Percentiles rank a stretch among this genome's conserved stretches.
Evolutionary conservation across 2,113 vertebrate species (phyloP).

Genomic region (Cyphomyrus discorhynchus): DNA sequence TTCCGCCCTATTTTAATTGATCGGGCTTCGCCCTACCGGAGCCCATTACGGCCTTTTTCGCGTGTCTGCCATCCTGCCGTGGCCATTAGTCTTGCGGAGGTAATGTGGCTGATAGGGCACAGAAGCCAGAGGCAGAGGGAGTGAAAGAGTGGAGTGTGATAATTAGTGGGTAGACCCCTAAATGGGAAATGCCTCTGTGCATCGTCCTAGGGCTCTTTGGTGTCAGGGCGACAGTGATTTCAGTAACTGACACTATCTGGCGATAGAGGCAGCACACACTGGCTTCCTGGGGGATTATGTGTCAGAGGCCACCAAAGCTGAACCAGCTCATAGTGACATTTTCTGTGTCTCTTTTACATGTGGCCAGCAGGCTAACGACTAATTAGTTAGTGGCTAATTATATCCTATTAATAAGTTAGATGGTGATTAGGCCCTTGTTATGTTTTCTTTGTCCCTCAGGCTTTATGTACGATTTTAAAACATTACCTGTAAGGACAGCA

Average conservation of each 20-base stretch:
- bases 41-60: neutral
- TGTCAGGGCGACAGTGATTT: neutral
- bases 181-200: neutral
- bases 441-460: neutral
- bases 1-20: conserved; percentile 7
- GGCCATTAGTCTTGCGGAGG: neutral
- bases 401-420: neutral
- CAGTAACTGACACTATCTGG: neutral
- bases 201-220: neutral
- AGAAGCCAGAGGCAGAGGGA: neutral
- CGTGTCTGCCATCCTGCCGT: neutral
- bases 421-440: neutral
- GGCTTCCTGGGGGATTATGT: neutral
- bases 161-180: neutral
- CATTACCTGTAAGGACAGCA: neutral
- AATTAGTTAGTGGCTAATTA: neutral
- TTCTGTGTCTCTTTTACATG: neutral
- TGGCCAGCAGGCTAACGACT: neutral
- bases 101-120: neutral
- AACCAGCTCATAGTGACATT: neutral
- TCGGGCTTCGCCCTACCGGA: neutral
- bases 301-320: neutral
- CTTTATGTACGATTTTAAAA: neutral
- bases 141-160: neutral
- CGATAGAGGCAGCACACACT: neutral